Evolutionary conservation across 1,140 invertebrate species (phyloP), one percentile per base, ranked within the genome.

Genomic region (Heliconius himera): DNA sequence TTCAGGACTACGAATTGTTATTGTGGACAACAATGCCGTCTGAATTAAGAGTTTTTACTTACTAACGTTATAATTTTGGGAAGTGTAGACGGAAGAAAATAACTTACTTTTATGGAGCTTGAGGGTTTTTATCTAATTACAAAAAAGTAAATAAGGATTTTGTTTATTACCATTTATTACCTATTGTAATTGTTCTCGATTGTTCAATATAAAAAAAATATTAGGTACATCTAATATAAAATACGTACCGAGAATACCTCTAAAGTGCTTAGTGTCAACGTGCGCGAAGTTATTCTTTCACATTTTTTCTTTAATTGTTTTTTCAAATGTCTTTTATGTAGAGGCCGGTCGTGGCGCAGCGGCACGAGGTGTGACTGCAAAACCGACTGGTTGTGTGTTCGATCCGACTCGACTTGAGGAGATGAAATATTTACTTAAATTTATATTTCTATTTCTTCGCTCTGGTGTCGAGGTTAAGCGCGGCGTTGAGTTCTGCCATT

Each of bases 41-140:
- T 66, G 60, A 66, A 66, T 66, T 66, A 66, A 66, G 26, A 66
- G 60, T 66, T 29, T 66, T 66, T 66, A 66, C 60, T 66, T 66
- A 66, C 22, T 66, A 66, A 66, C 26, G 60, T 16, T 66, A 66
- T 66, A 29, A 66, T 66, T 66, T 66, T 16, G 60, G 60, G 9
- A 29, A 66, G 60, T 66, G 13, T 16, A 29, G 26, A 66, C 60
- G 13, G 13, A 26, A 26, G 22, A 26, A 22, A 66, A 26, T 66
- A 66, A 16, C 13, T 66, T 66, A 66, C 60, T 66, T 66, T 66
- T 66, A 6, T 26, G 60, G 26, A 51, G 20, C 49, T 51, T 6
- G 1, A 2, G 60, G 8, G 1, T 29, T 66, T 60, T 29, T 66
- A 29, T 3, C 9, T 29, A 29, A 66, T 66, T 66, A 66, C 60